phyloP scores from a whole-genome alignment of 2,797 vertebrate species.

The Heteromormyrus szaboi region DNA sequence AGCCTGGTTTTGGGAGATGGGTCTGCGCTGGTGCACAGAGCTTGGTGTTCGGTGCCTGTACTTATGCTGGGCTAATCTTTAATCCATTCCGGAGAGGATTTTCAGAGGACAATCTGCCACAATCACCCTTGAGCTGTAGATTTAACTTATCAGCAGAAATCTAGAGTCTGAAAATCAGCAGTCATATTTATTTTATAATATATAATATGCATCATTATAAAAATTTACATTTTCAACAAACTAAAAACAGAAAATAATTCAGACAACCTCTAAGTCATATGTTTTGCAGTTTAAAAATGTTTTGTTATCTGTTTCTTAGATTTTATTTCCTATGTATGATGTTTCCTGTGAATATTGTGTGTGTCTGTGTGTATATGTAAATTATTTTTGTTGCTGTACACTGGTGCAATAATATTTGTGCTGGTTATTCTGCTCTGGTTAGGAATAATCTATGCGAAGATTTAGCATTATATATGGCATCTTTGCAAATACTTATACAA shows the following conservation, averaged over 20 bases:
- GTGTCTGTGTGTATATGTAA: background rate
- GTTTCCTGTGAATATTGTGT: background rate
- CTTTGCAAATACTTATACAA: background rate
- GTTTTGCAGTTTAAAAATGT: background rate
- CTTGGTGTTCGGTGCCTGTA: background rate
- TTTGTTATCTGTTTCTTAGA: background rate
- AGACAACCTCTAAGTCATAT: background rate
- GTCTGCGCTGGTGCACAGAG: background rate
- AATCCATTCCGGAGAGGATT: background rate
- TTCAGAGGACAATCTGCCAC: background rate
- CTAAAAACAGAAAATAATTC: background rate
- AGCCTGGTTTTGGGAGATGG: background rate
- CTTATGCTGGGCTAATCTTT: background rate
- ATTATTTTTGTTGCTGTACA: background rate
- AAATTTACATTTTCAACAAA: background rate
- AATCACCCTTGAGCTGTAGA: background rate
- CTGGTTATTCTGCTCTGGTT: background rate
- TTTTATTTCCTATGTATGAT: background rate
- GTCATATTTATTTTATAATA: background rate
- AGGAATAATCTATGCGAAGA: background rate
- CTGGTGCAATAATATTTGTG: background rate
- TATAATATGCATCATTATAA: background rate
- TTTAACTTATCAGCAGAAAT: background rate
- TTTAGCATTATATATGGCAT: background rate
- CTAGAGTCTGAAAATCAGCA: background rate